Evolutionary conservation across 2,113 vertebrate species (phyloP), one percentile per base, ranked within the genome.

Genomic region (Oncorhynchus nerka): DNA sequence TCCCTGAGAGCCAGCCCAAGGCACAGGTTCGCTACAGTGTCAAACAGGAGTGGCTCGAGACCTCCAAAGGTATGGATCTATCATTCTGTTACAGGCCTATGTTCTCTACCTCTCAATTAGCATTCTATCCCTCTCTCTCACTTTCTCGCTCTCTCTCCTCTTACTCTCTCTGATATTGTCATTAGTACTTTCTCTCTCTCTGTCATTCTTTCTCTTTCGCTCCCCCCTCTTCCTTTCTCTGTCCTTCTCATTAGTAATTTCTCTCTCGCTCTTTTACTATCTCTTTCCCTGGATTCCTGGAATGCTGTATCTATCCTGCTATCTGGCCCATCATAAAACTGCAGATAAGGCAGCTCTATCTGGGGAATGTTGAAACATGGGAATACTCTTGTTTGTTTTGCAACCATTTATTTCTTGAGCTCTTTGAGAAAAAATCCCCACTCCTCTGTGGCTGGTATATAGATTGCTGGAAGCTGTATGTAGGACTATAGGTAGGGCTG

Each of bases 11-110:
- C 87, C 97, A 98, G 74, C 97, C 97, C 11, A 97, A 98, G 89
- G 97, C 97, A 77, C 96, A 97, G 92, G 97, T 97, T 84, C 97
- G 97, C 84, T 99, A 99, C 92, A 99, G 97, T 0, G 96, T 99
- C 91, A 98, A 98, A 73, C 97, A 99, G 80, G 96, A 99, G 84
- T 98, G 97, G 97, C 93, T 99, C 66, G 97, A 98, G 86, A 93
- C 95, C 1, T 99, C 97, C 51, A 95, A 97, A 95, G 97, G 97
- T 98, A 90, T 84, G 88, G 4, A 5, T 66, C 48, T 68, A 11
- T 66, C 61, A 8, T 59, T 30, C 67, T 30, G 28, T 45, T 12
- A 20, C 28, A 45, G 4, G 22, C 30, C 12, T 8, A 20, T 11
- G 16, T 9, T 68, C 22, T 3, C 39, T 70, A 15, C 62, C 7